Evolutionary conservation across 2,113 vertebrate genomes (phyloP), one percentile per base, ranked within the genome.

Genomic region (Myotis yumanensis): DNA sequence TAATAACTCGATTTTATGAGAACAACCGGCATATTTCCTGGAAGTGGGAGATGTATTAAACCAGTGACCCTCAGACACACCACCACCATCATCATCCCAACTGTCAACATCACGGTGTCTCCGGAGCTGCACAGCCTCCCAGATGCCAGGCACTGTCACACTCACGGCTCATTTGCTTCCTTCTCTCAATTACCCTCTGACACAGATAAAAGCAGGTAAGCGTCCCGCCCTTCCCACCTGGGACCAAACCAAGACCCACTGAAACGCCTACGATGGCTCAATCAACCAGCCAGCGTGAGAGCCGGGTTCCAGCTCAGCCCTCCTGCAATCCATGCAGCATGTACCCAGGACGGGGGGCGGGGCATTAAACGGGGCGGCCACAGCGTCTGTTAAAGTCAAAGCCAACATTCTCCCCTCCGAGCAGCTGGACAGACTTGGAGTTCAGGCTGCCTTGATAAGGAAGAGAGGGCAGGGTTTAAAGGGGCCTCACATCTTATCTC

Each of bases 1-100:
- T 66, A 68, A 75, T 82, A 73, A 66, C 66, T 64, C 37, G 76
- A 69, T 69, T 81, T 72, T 54, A 35, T 68, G 51, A 72, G 77
- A 94, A 92, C 30, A 72, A 77, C 71, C 40, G 75, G 51, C 66
- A 25, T 62, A 69, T 80, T 92, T 95, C 86, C 64, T 89, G 86
- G 84, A 96, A 95, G 80, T 32, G 43, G 3, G 46, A 76, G 77
- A 54, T 62, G 32, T 11, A 83, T 35, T 28, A 37, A 71, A 28
- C 30, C 77, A 20, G 3, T 40, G 30, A 59, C 64, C 62, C 59
- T 72, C 51, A 17, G 54, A 54, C 85, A 72, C 66, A 69, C 22
- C 83, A 11, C 17, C 79, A 11, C 15, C 75, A 7, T 14, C 11
- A 0, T 8, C 25, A 25, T 20, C 22, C 22, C 16, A 8, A 46